phyloP scores from a whole-genome alignment of 2,888 invertebrate genomes.

The Apodemia duryi region DNA sequence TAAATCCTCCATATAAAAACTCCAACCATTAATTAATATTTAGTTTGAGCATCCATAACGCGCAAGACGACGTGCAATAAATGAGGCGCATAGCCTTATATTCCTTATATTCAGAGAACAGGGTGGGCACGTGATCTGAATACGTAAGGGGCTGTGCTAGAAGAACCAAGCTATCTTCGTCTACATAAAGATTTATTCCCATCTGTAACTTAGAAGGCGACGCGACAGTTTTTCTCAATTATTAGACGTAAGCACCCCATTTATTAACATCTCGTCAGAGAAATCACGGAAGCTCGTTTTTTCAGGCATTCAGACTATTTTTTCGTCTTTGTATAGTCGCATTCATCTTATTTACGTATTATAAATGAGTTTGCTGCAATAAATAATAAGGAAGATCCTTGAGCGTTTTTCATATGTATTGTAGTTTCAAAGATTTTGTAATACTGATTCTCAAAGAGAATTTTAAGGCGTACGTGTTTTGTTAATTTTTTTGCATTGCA shows the following conservation, averaged over 20 bases:
- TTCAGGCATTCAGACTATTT: conserved; percentile 22
- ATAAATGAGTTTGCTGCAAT: conserved; percentile 15
- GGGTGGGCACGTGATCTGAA: conserved; percentile 69
- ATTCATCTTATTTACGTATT: neutral
- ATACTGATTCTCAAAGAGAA: too few species aligned
- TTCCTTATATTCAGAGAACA: conserved; percentile 65
- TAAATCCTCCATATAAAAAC: too few species aligned
- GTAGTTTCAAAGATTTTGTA: too few species aligned
- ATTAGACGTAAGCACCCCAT: conserved; percentile 72
- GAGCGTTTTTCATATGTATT: too few species aligned
- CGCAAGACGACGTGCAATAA: conserved; percentile 59
- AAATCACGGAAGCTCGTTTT: conserved; percentile 51
- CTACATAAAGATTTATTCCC: conserved; percentile 78
- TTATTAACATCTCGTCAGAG: conserved; percentile 74
- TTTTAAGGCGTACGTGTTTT: too few species aligned
- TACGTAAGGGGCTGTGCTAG: conserved; percentile 46
- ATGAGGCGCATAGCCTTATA: conserved; percentile 64
- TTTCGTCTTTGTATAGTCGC: neutral
- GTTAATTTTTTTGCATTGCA: too few species aligned
- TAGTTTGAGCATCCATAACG: conserved; percentile 61
- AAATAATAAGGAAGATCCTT: conserved; percentile 6
- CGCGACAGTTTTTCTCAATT: conserved; percentile 78
- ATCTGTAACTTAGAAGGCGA: conserved; percentile 75
- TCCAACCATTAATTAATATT: conserved; percentile 59
- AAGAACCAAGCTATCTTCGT: conserved; percentile 55